Conservation (phyloP, 2,888 invertebrate species). For the Drosophila acutilabella region DNA sequence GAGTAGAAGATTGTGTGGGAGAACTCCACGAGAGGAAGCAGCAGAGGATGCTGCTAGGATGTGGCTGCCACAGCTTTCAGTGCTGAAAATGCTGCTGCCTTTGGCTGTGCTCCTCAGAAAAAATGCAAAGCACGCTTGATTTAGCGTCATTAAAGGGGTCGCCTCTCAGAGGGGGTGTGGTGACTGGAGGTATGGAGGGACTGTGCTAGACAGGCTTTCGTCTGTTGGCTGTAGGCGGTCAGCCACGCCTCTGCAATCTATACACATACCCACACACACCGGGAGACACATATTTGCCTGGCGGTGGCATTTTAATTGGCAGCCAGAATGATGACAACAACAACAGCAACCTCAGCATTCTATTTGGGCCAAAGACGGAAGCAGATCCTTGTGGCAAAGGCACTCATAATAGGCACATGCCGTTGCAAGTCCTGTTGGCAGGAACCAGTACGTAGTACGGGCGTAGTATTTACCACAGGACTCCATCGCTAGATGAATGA, state of each 20-base stretch:
- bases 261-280: slow-evolving; percentile 14
- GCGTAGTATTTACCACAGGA: slow-evolving; percentile 64
- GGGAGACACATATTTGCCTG: slow-evolving; percentile 62
- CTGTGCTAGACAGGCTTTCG: slow-evolving; percentile 54
- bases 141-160: slow-evolving; percentile 76
- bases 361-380: slow-evolving; percentile 66
- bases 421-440: slow-evolving; percentile 53
- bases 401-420: slow-evolving; percentile 62
- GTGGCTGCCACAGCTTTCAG: slow-evolving; percentile 25
- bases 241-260: slow-evolving; percentile 41
- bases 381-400: slow-evolving; percentile 65
- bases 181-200: slow-evolving; percentile 11
- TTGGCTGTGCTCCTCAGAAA: slow-evolving; percentile 49
- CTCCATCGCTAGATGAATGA: slow-evolving; percentile 63
- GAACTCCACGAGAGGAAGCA: slow-evolving; percentile 28
- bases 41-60: slow-evolving; percentile 25
- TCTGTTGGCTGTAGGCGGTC: slow-evolving; percentile 38
- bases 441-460: slow-evolving; percentile 35
- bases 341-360: slow-evolving; percentile 49
- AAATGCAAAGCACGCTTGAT: slow-evolving; percentile 79
- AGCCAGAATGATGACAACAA: slow-evolving; percentile 57
- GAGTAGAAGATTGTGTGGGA: background rate
- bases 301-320: slow-evolving; percentile 81
- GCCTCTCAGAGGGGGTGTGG: slow-evolving; percentile 36
- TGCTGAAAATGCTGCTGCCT: slow-evolving; percentile 6